These are phyloP conservation scores for Chymomyza costata DNA, from an alignment of 1,140 invertebrate species.

Conservation along the genomic window DNA sequence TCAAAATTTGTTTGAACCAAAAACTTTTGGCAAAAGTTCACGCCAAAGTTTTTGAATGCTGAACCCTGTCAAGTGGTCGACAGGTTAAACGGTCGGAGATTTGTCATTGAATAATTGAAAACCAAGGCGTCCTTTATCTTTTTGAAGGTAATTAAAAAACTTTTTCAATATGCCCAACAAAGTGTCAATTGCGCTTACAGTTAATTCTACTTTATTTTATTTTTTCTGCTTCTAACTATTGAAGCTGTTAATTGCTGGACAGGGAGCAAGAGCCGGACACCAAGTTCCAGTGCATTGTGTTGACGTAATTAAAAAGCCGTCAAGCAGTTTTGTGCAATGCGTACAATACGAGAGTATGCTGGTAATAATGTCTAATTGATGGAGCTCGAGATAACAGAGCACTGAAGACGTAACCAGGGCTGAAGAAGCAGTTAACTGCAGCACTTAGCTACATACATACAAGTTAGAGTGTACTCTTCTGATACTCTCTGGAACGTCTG, in stretches of 20 bases:
- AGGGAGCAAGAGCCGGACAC: not conserved
- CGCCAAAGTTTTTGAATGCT: not conserved
- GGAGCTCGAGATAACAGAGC: conserved; percentile 33
- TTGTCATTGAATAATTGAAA: conserved; percentile 69
- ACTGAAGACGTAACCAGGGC: too few species aligned
- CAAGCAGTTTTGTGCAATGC: conserved; percentile 39
- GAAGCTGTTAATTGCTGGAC: conserved; percentile 50
- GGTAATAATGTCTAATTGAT: conserved; percentile 64
- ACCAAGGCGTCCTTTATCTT: conserved; percentile 36
- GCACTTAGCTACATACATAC: conserved; percentile 1
- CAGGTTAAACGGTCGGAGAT: conserved; percentile 54
- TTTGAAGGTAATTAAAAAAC: conserved; percentile 64
- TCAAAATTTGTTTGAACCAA: conserved; percentile 12
- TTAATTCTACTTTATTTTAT: conserved; percentile 23
- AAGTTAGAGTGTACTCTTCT: conserved; percentile 1
- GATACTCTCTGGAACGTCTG: conserved; percentile 22
- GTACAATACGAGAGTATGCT: too few species aligned
- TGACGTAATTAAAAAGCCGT: conserved; percentile 71
- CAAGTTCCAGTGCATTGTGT: conserved; percentile 15
- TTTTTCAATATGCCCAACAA: conserved; percentile 44
- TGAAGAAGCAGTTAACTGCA: conserved; percentile 51
- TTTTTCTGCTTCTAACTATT: conserved; percentile 39
- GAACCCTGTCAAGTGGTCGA: conserved; percentile 46
- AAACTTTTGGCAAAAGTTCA: conserved; percentile 5
- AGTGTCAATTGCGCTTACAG: conserved; percentile 35